phyloP scores from a whole-genome alignment of 37 sponge, comb jelly and placozoan genomes.

The Aplysina aerophoba region DNA sequence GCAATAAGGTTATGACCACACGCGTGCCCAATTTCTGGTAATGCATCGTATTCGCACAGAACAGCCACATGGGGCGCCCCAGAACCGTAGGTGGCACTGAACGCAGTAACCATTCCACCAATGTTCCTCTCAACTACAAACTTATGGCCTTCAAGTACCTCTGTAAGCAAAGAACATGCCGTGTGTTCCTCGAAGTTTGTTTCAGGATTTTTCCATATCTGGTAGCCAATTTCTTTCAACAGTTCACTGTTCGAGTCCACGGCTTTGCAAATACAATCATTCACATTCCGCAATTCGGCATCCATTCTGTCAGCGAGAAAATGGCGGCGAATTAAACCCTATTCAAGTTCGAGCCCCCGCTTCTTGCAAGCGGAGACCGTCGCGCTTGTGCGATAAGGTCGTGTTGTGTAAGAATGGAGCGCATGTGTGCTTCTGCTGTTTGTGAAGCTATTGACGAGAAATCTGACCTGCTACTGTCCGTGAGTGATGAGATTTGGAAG shows the following conservation, averaged over 20 bases:
- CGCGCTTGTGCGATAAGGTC: too few species aligned
- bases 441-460: conserved; percentile 28
- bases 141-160: neutral
- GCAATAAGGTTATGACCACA: conserved; percentile 82
- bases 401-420: too few species aligned
- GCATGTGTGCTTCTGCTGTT: neutral
- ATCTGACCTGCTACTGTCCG: neutral
- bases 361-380: too few species aligned
- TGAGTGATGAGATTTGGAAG: conserved; percentile 49
- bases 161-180: neutral
- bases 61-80: neutral
- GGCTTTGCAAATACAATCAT: neutral
- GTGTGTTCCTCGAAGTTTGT: neutral
- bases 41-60: conserved; percentile 44
- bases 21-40: conserved; percentile 43
- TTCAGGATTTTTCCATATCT: conserved; percentile 67
- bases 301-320: neutral
- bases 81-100: conserved; percentile 7
- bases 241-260: neutral
- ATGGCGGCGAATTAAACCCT: neutral
- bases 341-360: neutral
- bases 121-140: neutral
- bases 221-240: conserved; percentile 48
- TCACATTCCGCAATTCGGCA: too few species aligned
- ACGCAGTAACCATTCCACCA: conserved; percentile 27